phyloP scores from a whole-genome alignment of 2,797 vertebrate genomes.

The Falco berigora region DNA sequence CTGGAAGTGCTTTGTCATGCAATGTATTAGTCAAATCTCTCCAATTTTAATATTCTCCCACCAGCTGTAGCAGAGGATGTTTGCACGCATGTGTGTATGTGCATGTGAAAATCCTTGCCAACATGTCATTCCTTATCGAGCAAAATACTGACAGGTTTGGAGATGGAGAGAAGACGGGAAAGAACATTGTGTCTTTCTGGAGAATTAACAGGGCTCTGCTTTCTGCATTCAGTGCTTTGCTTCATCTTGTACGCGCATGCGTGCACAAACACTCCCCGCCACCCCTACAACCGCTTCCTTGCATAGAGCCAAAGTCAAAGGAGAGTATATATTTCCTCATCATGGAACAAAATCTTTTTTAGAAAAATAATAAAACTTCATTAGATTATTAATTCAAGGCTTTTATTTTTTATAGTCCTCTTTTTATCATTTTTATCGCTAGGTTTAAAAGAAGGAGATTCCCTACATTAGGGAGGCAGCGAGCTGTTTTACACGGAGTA shows the following conservation, averaged over 20 bases:
- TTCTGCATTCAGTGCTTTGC: not conserved
- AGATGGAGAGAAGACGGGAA: not conserved
- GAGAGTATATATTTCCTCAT: conserved; percentile 60
- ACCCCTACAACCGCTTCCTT: not conserved
- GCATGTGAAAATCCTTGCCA: conserved; percentile 1
- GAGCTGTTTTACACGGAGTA: conserved; percentile 54
- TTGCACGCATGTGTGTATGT: not conserved
- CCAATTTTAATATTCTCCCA: not conserved
- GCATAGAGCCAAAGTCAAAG: not conserved
- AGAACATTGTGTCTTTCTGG: not conserved
- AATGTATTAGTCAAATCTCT: not conserved
- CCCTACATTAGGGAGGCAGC: conserved; percentile 52
- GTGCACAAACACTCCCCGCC: not conserved
- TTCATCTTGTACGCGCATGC: accelerated
- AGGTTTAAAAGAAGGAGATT: conserved; percentile 58
- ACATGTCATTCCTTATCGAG: not conserved
- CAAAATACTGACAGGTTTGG: conserved; percentile 44
- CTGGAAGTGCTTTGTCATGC: not conserved
- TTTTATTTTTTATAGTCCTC: conserved; percentile 61
- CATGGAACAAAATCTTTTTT: conserved; percentile 42
- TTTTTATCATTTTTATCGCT: conserved; percentile 64
- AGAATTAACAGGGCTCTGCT: not conserved
- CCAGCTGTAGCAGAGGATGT: not conserved
- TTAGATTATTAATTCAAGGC: conserved; percentile 63
- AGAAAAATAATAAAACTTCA: conserved; percentile 62